Conservation (phyloP, 1,140 invertebrate species). For the Scaptomyza hsui region DNA sequence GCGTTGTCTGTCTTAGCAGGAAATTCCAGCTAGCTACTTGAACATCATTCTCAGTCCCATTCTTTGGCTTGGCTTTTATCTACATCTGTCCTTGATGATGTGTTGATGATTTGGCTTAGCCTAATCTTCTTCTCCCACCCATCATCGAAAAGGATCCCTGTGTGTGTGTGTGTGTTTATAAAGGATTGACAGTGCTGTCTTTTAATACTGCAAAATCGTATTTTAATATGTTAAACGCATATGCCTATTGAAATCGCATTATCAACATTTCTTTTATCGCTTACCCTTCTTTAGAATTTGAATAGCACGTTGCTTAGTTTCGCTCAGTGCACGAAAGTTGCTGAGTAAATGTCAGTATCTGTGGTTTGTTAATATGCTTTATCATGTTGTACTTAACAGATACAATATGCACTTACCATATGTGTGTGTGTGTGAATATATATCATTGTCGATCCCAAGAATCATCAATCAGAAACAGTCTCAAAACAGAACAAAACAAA, state of each 20-base stretch:
- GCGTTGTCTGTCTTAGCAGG: slow-evolving; percentile 35
- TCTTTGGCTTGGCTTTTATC: slow-evolving; percentile 34
- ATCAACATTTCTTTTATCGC: slow-evolving; percentile 34
- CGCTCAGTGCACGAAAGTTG: slow-evolving; percentile 10
- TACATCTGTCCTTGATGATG: slow-evolving; percentile 54
- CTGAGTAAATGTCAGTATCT: slow-evolving; percentile 24
- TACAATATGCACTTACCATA: background rate
- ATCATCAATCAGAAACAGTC: slow-evolving; percentile 29
- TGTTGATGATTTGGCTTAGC: slow-evolving; percentile 49
- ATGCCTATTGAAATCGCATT: slow-evolving; percentile 73
- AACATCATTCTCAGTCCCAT: background rate
- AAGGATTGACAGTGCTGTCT: slow-evolving; percentile 64
- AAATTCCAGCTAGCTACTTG: slow-evolving; percentile 25
- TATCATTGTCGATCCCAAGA: background rate
- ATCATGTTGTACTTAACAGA: slow-evolving; percentile 15
- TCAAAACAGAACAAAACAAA: background rate
- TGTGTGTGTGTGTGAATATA: background rate
- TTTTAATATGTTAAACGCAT: slow-evolving; percentile 78
- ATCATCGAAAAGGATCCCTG: background rate
- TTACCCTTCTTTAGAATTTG: slow-evolving; percentile 2
- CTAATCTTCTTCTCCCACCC: slow-evolving; percentile 30
- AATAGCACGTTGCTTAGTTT: background rate
- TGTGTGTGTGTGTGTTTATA: slow-evolving; percentile 7
- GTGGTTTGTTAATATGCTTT: slow-evolving; percentile 16
- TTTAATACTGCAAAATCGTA: slow-evolving; percentile 70